phyloP scores from a whole-genome alignment of 53 echinoderm and acorn worm genomes.

The Astropecten irregularis region DNA sequence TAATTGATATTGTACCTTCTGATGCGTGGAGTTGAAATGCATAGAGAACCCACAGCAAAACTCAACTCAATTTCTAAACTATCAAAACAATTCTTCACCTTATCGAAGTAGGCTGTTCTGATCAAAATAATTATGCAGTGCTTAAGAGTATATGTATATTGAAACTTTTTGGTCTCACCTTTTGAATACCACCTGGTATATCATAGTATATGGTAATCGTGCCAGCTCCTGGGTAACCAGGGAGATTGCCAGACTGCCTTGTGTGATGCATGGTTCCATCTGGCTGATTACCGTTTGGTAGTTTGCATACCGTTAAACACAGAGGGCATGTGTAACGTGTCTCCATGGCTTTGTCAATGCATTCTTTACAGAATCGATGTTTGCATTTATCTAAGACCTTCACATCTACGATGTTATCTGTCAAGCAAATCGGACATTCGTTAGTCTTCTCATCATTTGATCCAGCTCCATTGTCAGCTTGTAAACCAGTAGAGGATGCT shows the following conservation, averaged over 20 bases:
- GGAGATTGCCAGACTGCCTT: background rate
- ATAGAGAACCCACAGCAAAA: too few species aligned
- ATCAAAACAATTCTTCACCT: too few species aligned
- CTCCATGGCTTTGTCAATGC: slow-evolving; percentile 11
- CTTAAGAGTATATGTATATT: too few species aligned
- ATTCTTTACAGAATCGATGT: slow-evolving; percentile 48
- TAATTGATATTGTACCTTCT: too few species aligned
- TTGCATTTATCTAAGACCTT: slow-evolving; percentile 11
- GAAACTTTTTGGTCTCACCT: slow-evolving; percentile 33
- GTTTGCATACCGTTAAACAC: slow-evolving; percentile 5
- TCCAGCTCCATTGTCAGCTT: too few species aligned
- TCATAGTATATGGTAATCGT: slow-evolving; percentile 26
- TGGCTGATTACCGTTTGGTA: slow-evolving; percentile 44
- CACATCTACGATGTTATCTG: background rate
- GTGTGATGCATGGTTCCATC: background rate
- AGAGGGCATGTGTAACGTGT: slow-evolving; percentile 20
- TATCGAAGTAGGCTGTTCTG: too few species aligned
- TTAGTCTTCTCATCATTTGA: slow-evolving; percentile 2
- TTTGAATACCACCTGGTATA: slow-evolving; percentile 41
- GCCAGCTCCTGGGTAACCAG: slow-evolving; percentile 2
- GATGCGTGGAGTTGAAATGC: too few species aligned
- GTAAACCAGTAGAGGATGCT: too few species aligned
- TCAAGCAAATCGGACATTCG: slow-evolving; percentile 42
- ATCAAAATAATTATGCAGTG: too few species aligned
- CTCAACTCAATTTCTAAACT: too few species aligned